Evolutionary conservation across 92 coral and sea anemone species (phyloP).

Genomic region (Phymanthus crucifer): DNA sequence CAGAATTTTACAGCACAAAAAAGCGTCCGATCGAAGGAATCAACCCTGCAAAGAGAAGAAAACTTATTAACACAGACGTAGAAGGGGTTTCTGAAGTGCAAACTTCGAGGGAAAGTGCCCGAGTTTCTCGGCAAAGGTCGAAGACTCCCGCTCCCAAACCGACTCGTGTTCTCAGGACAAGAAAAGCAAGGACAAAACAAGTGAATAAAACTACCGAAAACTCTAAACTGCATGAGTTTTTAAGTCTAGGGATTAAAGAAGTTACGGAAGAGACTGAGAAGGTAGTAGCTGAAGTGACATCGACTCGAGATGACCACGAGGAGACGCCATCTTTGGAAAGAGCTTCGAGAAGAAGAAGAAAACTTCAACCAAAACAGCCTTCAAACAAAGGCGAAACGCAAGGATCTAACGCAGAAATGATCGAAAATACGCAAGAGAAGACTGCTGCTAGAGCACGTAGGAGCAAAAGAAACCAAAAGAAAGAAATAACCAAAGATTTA

Average conservation of each 20-base stretch:
- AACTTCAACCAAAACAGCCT: slow-evolving; percentile 2
- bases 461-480: neutral
- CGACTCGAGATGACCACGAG: slow-evolving; percentile 82
- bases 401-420: neutral
- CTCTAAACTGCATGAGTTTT: slow-evolving; percentile 33
- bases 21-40: slow-evolving; percentile 77
- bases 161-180: slow-evolving; percentile 5
- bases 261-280: slow-evolving; percentile 32
- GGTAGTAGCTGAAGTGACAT: slow-evolving; percentile 61
- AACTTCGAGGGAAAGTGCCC: slow-evolving; percentile 37
- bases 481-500: slow-evolving; percentile 6
- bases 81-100: slow-evolving; percentile 30
- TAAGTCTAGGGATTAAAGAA: slow-evolving; percentile 31
- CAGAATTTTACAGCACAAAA: slow-evolving; percentile 77
- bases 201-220: slow-evolving; percentile 30
- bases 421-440: neutral
- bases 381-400: neutral
- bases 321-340: slow-evolving; percentile 43
- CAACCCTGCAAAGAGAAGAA: slow-evolving; percentile 95
- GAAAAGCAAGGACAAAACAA: slow-evolving; percentile 17
- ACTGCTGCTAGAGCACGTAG: neutral
- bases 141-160: slow-evolving; percentile 27
- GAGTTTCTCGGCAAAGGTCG: slow-evolving; percentile 29
- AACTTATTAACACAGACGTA: slow-evolving; percentile 53
- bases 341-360: slow-evolving; percentile 46